A percentile compares a stretch with the other conserved stretches of the same genome.
Evolutionary conservation across 2,113 vertebrate genomes (phyloP).

Genomic region (Malurus melanocephalus): DNA sequence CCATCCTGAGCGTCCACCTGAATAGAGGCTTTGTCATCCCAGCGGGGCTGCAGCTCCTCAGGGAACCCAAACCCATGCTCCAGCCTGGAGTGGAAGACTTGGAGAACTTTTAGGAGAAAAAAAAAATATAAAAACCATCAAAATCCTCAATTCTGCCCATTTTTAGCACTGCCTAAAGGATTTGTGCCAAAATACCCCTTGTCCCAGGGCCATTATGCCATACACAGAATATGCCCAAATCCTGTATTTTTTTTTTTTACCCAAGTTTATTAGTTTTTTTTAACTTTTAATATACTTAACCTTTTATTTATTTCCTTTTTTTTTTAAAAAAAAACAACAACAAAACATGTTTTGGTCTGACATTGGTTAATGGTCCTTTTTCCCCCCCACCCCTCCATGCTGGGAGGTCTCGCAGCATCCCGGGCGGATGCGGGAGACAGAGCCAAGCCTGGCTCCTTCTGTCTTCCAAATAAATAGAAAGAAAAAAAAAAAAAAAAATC

Average conservation of each 20-base stretch:
- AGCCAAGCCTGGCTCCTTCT: neutral
- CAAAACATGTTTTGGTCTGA: slow-evolving; percentile 70
- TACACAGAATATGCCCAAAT: neutral
- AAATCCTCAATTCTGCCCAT: neutral
- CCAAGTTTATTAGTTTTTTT: slow-evolving; percentile 69
- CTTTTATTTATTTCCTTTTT: neutral
- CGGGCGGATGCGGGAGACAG: neutral
- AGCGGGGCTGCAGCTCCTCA: neutral
- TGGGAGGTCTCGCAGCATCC: neutral
- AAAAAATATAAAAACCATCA: neutral
- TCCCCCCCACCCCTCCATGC: slow-evolving; percentile 12
- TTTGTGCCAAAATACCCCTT: neutral
- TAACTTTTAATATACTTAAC: slow-evolving; percentile 73
- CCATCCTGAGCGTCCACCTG: neutral
- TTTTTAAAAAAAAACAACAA: slow-evolving; percentile 31
- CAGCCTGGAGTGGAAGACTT: neutral
- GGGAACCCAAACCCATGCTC: neutral
- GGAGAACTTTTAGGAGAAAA: neutral
- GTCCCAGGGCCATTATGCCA: accelerated
- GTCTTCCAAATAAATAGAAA: slow-evolving; percentile 66
- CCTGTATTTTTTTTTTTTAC: neutral
- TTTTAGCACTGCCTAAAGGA: neutral
- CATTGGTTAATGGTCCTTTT: slow-evolving; percentile 68
- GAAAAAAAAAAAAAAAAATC: neutral
- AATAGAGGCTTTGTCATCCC: slow-evolving; percentile 36